phyloP scores from a whole-genome alignment of 1,140 invertebrate species.

The Potamilus streckersoni region DNA sequence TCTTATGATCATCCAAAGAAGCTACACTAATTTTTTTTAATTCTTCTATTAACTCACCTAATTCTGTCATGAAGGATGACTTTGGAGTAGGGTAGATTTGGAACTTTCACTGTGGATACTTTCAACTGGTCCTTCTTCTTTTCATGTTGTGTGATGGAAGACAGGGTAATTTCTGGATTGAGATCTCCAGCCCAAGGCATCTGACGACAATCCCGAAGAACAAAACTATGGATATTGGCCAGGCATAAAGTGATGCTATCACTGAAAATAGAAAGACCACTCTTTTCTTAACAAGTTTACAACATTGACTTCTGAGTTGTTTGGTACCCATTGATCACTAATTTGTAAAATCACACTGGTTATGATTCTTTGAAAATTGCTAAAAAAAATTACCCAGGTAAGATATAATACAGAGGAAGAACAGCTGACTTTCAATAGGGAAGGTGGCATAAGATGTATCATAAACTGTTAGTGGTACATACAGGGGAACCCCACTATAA shows the following conservation, averaged over 20 bases:
- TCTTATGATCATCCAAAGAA: no score
- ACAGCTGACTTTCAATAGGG: no score
- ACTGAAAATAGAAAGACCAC: slow-evolving; percentile 38
- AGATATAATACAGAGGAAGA: no score
- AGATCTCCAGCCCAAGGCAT: slow-evolving; percentile 65
- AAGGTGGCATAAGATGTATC: no score
- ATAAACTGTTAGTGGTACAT: no score
- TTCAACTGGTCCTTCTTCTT: slow-evolving; percentile 66
- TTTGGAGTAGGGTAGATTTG: slow-evolving; percentile 65
- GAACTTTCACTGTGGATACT: slow-evolving; percentile 46
- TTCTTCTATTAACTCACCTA: slow-evolving; percentile 41
- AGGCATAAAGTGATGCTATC: slow-evolving; percentile 61
- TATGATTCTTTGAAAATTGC: no score
- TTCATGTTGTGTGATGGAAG: slow-evolving; percentile 53
- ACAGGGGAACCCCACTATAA: no score
- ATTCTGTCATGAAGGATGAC: slow-evolving; percentile 62
- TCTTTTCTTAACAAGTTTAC: not conserved
- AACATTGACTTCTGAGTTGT: not conserved
- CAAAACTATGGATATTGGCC: slow-evolving; percentile 67
- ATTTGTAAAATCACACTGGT: no score
- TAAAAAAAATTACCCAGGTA: no score
- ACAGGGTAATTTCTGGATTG: slow-evolving; percentile 55
- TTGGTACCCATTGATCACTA: no score
- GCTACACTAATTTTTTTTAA: no score
- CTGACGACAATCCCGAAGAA: slow-evolving; percentile 65